Percentiles rank a stretch among this genome's conserved stretches.
phyloP scores from a whole-genome alignment of 1,140 invertebrate genomes.

The Drosophila setifemur region DNA sequence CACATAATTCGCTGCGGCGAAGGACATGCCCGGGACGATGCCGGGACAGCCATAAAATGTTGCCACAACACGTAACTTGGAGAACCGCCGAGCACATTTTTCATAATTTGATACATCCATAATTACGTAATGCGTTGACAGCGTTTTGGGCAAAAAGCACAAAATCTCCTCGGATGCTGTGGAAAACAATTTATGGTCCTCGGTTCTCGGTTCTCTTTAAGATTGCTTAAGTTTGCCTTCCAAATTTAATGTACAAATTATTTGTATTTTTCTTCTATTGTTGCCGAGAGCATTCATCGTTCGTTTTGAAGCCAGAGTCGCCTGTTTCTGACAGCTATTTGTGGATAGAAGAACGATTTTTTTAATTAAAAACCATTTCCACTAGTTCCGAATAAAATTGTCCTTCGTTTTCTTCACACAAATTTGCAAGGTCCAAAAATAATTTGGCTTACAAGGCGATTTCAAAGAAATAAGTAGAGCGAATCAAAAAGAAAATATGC shows the following conservation, averaged over 20 bases:
- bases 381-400: conserved; percentile 18
- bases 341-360: neutral
- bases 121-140: conserved; percentile 78
- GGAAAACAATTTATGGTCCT: conserved; percentile 30
- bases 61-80: conserved; percentile 61
- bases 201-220: conserved; percentile 27
- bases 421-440: conserved; percentile 20
- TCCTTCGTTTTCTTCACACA: conserved; percentile 12
- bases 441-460: conserved; percentile 6
- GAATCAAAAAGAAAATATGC: too few species aligned
- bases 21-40: conserved; percentile 41
- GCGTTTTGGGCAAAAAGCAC: conserved; percentile 34
- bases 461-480: too few species aligned
- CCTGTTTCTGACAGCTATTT: conserved; percentile 19
- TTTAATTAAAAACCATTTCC: conserved; percentile 38
- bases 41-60: conserved; percentile 61
- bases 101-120: conserved; percentile 79
- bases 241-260: conserved; percentile 13
- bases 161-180: conserved; percentile 4
- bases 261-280: neutral
- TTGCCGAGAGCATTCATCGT: conserved; percentile 1
- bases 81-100: conserved; percentile 58
- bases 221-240: conserved; percentile 1
- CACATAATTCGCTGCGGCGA: conserved; percentile 58
- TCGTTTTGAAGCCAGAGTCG: neutral